A percentile compares a stretch with the other conserved stretches of the same genome.
phyloP scores from a whole-genome alignment of 2,797 vertebrate species.

The Tadarida brasiliensis region DNA sequence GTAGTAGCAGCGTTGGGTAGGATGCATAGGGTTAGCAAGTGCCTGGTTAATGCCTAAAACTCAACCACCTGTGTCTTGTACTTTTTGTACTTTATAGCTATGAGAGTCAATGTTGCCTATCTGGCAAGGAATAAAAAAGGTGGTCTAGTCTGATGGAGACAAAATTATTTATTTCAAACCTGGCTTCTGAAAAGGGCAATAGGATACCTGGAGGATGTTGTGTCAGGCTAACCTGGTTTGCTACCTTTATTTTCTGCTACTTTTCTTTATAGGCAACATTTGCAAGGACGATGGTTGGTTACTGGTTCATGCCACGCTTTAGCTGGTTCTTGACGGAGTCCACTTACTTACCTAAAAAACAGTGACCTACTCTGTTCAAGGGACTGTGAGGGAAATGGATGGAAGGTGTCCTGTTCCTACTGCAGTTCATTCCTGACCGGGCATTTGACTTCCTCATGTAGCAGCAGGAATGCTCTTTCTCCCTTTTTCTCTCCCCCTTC shows the following conservation, averaged over 20 bases:
- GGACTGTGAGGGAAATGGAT: background rate
- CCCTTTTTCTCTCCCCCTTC: too few relatives aligned
- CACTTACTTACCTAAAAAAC: background rate
- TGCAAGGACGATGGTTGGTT: background rate
- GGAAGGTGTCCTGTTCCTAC: background rate
- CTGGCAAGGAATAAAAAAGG: background rate
- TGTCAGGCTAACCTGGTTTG: background rate
- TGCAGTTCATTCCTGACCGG: background rate
- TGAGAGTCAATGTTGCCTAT: background rate
- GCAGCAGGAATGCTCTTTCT: background rate
- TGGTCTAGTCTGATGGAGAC: background rate
- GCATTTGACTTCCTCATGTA: background rate
- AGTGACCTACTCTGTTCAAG: background rate
- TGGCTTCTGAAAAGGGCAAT: background rate
- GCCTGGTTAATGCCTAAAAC: background rate
- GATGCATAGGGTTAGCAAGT: background rate
- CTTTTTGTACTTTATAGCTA: background rate
- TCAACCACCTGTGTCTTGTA: background rate
- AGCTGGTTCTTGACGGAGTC: background rate
- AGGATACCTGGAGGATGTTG: too few relatives aligned
- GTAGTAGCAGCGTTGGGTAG: too few relatives aligned
- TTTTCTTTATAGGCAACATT: background rate
- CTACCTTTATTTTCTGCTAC: background rate
- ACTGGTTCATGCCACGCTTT: background rate
- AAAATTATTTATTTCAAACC: background rate